Base-by-base conservation (phyloP, 2,797 vertebrate species). In the Eremophila alpestris region DNA sequence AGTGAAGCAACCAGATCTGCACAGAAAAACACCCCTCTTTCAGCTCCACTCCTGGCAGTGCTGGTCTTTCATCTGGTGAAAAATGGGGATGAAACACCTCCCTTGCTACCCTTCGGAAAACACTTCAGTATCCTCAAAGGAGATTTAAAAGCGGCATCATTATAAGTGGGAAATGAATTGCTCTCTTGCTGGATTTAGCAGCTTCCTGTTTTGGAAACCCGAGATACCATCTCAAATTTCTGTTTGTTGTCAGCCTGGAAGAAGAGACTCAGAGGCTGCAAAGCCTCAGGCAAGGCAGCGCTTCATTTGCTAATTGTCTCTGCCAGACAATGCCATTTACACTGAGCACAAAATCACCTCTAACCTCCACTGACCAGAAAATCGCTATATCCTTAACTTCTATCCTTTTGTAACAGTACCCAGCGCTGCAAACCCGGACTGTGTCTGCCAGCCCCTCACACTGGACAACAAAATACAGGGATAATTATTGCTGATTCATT, bases 221-320 rank as follows among this genome's bases (percentile, higher is more conserved):
- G 60, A 97, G 93, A 93, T 45, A 81, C 12, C 83, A 77, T 79
- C 92, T 89, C 95, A 75, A 82, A 89, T 94, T 95, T 89, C 95
- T 88, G 79, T 90, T 92, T 97, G 89, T 96, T 95, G 94, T 94
- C 94, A 95, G 89, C 71, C 48, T 52, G 93, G 94, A 84, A 96
- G 76, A 75, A 94, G 91, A 81, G 86, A 62, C 92, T 83, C 71
- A 46, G 56, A 83, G 87, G 83, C 90, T 88, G 78, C 73, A 86
- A 83, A 82, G 90, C 78, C 78, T 74, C 54, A 93, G 80, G 40
- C 62, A 84, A 81, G 69, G 87, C 75, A 92, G 75, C 1, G 13
- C 90, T 85, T 95, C 89, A 89, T 97, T 94, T 95, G 93, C 95
- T 97, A 96, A 97, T 96, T 94, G 94, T 86, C 40, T 93, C 93